Percentiles rank a stretch among this genome's conserved stretches.
phyloP scores from a whole-genome alignment of 2,888 invertebrate genomes.

The Synanthedon andrenaeformis region DNA sequence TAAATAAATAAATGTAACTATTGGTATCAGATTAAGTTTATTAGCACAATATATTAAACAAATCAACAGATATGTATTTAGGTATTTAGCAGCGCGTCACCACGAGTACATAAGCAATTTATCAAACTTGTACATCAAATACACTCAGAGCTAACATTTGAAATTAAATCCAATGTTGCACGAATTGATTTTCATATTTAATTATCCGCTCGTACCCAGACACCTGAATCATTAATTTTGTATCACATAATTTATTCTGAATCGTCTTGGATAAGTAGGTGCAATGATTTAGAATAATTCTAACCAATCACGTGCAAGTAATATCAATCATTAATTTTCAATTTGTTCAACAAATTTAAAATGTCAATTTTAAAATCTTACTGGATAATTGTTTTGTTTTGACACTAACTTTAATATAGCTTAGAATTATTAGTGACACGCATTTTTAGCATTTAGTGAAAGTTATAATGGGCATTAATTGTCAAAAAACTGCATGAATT shows the following conservation, averaged over 20 bases:
- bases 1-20: no score
- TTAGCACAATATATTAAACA: no score
- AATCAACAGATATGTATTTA: no score
- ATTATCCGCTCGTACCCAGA: slow-evolving; percentile 3
- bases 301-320: not conserved
- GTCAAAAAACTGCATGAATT: no score
- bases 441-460: no score
- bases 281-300: not conserved
- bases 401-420: no score
- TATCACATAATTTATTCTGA: not conserved
- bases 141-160: not conserved
- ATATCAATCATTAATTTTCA: not conserved
- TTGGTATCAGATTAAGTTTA: no score
- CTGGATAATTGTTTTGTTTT: no score
- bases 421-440: no score
- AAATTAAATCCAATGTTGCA: not conserved
- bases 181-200: not conserved
- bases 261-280: not conserved
- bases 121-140: not conserved
- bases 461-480: no score
- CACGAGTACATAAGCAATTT: not conserved
- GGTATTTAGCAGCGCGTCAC: no score
- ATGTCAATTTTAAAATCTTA: not conserved
- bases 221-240: slow-evolving; percentile 5
- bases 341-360: not conserved